Conservation (phyloP, 2,888 invertebrate genomes). For the Acrocyrtus sp. region DNA sequence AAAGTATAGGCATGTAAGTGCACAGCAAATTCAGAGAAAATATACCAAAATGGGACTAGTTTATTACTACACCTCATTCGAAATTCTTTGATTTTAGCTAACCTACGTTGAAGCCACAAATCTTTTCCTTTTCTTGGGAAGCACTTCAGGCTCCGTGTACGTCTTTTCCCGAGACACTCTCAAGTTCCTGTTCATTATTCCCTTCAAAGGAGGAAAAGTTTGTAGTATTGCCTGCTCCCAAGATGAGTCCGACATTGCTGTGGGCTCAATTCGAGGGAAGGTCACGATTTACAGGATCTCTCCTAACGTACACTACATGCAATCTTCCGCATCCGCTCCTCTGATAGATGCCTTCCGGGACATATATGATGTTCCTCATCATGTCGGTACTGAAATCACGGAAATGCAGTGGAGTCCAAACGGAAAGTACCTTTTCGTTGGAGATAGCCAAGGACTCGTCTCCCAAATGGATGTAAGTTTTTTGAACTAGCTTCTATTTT, state of each 20-base stretch:
- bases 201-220: conserved; percentile 62
- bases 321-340: conserved; percentile 34
- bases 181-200: conserved; percentile 59
- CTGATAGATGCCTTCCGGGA: conserved; percentile 50
- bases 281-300: conserved; percentile 58
- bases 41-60: too few relatives aligned
- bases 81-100: conserved; percentile 48
- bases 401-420: conserved; percentile 62
- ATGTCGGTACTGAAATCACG: conserved; percentile 59
- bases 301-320: conserved; percentile 44
- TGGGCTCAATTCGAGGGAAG: conserved; percentile 59
- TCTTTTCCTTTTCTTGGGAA: conserved; percentile 59
- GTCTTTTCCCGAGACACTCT: conserved; percentile 59
- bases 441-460: conserved; percentile 60
- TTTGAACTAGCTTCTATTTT: too few relatives aligned
- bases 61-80: too few relatives aligned
- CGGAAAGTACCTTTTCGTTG: conserved; percentile 60
- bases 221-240: conserved; percentile 55
- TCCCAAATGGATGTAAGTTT: conserved; percentile 61
- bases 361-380: conserved; percentile 56
- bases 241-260: conserved; percentile 60
- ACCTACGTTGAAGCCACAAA: conserved; percentile 61
- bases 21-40: neutral
- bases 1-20: conserved; percentile 43
- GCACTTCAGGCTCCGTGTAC: conserved; percentile 59